These are phyloP conservation scores for Xiphias gladius DNA, from an alignment of 2,113 vertebrate genomes.

Conservation along the genomic window DNA sequence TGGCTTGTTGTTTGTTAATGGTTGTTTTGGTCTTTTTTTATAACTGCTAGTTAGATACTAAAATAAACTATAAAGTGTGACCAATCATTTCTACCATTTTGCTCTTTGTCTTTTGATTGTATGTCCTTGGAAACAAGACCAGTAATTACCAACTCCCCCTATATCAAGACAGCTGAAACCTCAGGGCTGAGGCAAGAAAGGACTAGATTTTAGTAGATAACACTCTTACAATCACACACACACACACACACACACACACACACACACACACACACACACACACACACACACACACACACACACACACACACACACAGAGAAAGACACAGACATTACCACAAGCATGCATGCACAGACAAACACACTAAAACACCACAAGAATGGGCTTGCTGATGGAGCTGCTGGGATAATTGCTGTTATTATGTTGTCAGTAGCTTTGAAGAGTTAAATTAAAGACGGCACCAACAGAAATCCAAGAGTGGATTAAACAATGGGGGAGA, in stretches of 20 bases:
- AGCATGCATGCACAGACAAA: slow-evolving; percentile 41
- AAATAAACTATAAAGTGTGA: slow-evolving; percentile 26
- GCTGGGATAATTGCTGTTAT: slow-evolving; percentile 64
- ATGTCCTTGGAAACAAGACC: slow-evolving; percentile 15
- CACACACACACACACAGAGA: slow-evolving; percentile 3
- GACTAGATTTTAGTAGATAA: slow-evolving; percentile 36
- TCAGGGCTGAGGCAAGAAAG: background rate
- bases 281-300: slow-evolving; percentile 10
- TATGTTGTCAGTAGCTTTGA: slow-evolving; percentile 48
- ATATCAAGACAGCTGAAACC: slow-evolving; percentile 38
- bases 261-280: too few relatives aligned
- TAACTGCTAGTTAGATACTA: background rate
- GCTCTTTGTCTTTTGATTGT: background rate
- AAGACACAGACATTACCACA: slow-evolving; percentile 27
- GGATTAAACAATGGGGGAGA: slow-evolving; percentile 9
- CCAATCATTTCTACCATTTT: background rate
- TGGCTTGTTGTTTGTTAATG: background rate
- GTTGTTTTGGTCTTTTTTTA: slow-evolving; percentile 11
- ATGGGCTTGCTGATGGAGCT: slow-evolving; percentile 30
- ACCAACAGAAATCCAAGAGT: slow-evolving; percentile 4
- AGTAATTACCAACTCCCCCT: slow-evolving; percentile 55
- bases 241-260: slow-evolving; percentile 7
- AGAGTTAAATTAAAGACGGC: slow-evolving; percentile 5
- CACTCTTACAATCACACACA: background rate
- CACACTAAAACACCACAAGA: slow-evolving; percentile 49